A percentile compares a stretch with the other conserved stretches of the same genome.
These are phyloP conservation scores for Macrotus californicus DNA, from an alignment of 2,113 vertebrate genomes.

Conservation along the genomic window DNA sequence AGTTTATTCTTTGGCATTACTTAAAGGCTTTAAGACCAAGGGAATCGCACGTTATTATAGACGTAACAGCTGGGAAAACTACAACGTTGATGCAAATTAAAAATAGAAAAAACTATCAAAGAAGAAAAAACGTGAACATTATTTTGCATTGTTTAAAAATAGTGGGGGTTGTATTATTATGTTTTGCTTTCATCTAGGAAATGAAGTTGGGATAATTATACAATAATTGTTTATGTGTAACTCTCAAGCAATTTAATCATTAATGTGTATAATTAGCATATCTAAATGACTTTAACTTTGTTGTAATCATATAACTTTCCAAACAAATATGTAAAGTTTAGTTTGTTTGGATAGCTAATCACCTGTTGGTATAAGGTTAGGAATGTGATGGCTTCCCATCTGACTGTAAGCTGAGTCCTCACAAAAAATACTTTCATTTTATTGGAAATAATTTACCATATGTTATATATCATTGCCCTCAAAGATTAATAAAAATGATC, in stretches of 20 bases:
- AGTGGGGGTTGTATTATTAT: background rate
- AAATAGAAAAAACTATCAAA: background rate
- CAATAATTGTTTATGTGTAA: background rate
- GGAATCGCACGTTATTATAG: background rate
- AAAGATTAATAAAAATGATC: background rate
- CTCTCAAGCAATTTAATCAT: background rate
- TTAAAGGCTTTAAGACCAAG: background rate
- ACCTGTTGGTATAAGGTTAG: background rate
- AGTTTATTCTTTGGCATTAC: background rate
- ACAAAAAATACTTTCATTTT: background rate
- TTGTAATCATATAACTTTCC: background rate
- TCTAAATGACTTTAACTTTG: background rate
- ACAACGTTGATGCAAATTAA: background rate
- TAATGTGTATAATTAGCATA: background rate
- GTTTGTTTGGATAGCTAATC: background rate
- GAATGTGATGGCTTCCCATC: background rate
- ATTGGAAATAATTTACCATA: background rate
- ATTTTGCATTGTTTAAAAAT: background rate
- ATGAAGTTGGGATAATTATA: background rate
- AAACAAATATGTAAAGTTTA: background rate
- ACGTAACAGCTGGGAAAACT: background rate
- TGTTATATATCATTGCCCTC: background rate
- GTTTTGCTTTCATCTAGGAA: slow-evolving; percentile 9
- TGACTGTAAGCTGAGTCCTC: background rate
- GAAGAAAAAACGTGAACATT: background rate